Evolutionary conservation across 2,888 invertebrate species (phyloP).

Genomic region (Neoascia interrupta): DNA sequence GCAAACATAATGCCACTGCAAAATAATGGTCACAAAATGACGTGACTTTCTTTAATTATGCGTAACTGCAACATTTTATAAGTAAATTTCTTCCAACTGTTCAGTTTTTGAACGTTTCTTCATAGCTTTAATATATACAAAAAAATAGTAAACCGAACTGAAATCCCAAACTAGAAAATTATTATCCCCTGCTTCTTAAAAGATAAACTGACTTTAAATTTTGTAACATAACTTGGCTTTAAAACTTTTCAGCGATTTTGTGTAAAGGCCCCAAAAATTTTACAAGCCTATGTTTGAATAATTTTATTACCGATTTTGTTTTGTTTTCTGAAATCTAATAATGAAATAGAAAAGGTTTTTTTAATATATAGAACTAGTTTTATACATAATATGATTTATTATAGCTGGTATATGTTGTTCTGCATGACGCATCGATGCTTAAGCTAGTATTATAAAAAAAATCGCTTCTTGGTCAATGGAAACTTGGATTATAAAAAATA

Average conservation of each 20-base stretch:
- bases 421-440: conserved; percentile 64
- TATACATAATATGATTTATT: no score
- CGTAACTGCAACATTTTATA: conserved; percentile 50
- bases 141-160: conserved; percentile 26
- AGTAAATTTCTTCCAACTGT: conserved; percentile 24
- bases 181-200: conserved; percentile 39
- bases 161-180: conserved; percentile 33
- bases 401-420: conserved; percentile 58
- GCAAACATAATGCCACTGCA: conserved; percentile 37
- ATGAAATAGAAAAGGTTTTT: no score
- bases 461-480: conserved; percentile 42
- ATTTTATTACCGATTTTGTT: no score
- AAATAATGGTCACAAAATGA: conserved; percentile 63
- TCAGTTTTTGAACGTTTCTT: conserved; percentile 35
- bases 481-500: neutral
- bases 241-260: conserved; percentile 40
- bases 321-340: no score
- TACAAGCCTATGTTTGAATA: conserved; percentile 45
- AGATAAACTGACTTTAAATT: no score
- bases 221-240: conserved; percentile 36
- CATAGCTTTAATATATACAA: conserved; percentile 47
- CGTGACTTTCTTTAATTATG: conserved; percentile 48
- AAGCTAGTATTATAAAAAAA: conserved; percentile 34
- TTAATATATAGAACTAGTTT: conserved; percentile 27
- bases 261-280: conserved; percentile 49